Evolutionary conservation across 1,140 invertebrate species (phyloP).

Genomic region (Nylanderia fulva): DNA sequence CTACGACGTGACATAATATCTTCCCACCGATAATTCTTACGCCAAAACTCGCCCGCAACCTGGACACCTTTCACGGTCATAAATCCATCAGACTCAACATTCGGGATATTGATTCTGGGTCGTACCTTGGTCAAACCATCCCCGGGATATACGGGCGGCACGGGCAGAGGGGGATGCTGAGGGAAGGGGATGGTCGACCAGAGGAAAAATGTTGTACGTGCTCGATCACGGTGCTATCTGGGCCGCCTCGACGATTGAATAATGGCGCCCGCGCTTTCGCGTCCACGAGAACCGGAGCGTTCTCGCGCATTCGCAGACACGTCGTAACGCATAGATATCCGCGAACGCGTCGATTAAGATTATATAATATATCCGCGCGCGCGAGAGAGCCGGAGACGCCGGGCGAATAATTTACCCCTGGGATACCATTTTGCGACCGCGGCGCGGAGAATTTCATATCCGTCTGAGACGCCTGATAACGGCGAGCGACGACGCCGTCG

Average conservation of each 20-base stretch:
- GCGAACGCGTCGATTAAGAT: constrained; percentile 42
- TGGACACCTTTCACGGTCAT: constrained; percentile 44
- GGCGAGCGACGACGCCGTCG: constrained; percentile 13
- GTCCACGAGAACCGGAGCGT: constrained; percentile 14
- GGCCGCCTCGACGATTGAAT: constrained; percentile 51
- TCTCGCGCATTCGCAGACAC: constrained; percentile 8
- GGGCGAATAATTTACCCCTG: constrained; percentile 77
- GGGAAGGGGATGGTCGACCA: constrained; percentile 6
- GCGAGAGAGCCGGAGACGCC: not conserved
- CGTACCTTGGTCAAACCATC: constrained; percentile 47
- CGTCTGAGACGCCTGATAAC: constrained; percentile 81
- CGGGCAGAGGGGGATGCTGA: not conserved
- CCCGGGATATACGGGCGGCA: not conserved
- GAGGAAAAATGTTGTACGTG: constrained; percentile 57
- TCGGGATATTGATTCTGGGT: constrained; percentile 59
- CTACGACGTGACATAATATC: constrained; percentile 38
- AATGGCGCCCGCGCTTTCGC: constrained; percentile 7
- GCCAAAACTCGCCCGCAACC: constrained; percentile 44
- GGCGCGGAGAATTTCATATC: constrained; percentile 80
- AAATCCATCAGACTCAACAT: constrained; percentile 59
- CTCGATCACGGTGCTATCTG: constrained; percentile 68
- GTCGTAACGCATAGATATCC: not conserved
- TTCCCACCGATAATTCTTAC: constrained; percentile 55
- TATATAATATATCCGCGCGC: constrained; percentile 50
- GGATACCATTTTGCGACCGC: constrained; percentile 76